phyloP scores from a whole-genome alignment of 2,113 vertebrate genomes.

The Corythornis madagascariensis region DNA sequence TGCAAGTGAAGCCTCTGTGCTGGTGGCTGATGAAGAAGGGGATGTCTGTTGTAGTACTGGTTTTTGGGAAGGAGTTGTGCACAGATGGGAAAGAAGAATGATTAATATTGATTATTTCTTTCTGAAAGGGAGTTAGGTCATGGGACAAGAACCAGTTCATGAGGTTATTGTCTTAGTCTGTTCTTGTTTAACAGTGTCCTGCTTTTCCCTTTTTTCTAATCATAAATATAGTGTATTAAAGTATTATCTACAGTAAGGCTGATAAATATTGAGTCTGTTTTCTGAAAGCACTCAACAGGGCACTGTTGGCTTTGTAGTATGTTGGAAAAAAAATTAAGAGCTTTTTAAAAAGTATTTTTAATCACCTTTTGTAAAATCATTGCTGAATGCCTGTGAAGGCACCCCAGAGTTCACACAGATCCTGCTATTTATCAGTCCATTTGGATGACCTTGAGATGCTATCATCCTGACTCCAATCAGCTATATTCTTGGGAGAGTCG shows the following conservation, averaged over 20 bases:
- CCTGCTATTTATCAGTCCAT: slow-evolving; percentile 21
- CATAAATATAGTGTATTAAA: background rate
- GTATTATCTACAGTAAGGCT: background rate
- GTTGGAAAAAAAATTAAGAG: background rate
- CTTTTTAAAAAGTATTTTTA: background rate
- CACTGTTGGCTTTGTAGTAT: background rate
- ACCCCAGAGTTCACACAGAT: background rate
- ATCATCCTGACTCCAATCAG: background rate
- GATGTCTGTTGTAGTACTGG: background rate
- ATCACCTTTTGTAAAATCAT: background rate
- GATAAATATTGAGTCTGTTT: background rate
- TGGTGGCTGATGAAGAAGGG: background rate
- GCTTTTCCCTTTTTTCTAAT: background rate
- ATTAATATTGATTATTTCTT: background rate
- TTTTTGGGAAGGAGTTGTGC: background rate
- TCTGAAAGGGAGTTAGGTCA: background rate
- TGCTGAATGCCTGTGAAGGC: background rate
- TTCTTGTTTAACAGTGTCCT: background rate
- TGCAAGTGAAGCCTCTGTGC: background rate
- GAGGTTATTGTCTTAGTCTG: background rate
- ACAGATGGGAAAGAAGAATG: background rate
- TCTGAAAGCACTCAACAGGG: background rate
- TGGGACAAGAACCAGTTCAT: background rate
- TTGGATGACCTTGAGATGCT: slow-evolving; percentile 59
- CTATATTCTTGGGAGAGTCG: background rate